A percentile compares a stretch with the other conserved stretches of the same genome.
Evolutionary conservation across 1,140 invertebrate genomes (phyloP).

Genomic region (Choristoneura fumiferana): DNA sequence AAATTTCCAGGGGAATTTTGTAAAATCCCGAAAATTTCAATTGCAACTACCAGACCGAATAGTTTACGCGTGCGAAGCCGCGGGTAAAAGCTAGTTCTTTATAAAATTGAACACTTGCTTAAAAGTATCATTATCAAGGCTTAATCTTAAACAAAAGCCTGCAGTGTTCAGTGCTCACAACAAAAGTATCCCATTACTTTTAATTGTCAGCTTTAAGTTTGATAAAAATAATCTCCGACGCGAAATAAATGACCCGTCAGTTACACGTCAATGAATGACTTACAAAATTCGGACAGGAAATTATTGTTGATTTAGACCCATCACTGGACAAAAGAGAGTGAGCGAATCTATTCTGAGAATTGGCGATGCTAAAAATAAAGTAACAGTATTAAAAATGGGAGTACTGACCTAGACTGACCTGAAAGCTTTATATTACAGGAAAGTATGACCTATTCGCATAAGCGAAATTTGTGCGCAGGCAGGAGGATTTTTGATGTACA

Average conservation of each 20-base stretch:
- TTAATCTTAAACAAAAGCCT: too few species aligned
- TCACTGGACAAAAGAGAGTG: conserved; percentile 56
- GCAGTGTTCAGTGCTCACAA: too few species aligned
- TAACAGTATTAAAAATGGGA: conserved; percentile 24
- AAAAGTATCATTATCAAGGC: too few species aligned
- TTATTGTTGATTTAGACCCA: conserved; percentile 52
- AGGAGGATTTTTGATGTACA: too few species aligned
- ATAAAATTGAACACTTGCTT: too few species aligned
- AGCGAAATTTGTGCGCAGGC: too few species aligned
- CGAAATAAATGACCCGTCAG: conserved; percentile 49
- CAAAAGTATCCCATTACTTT: background rate
- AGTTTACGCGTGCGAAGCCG: too few species aligned
- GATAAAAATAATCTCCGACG: conserved; percentile 40
- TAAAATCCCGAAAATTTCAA: too few species aligned
- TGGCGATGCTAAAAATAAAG: conserved; percentile 35
- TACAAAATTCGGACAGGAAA: conserved; percentile 56
- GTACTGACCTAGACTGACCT: conserved; percentile 4
- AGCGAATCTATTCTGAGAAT: conserved; percentile 46
- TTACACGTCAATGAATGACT: conserved; percentile 29
- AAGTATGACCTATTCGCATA: background rate
- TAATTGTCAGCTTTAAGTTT: background rate
- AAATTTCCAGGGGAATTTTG: too few species aligned
- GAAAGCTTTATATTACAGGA: background rate
- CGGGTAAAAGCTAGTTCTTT: too few species aligned
- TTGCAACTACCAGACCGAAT: too few species aligned